phyloP scores from a whole-genome alignment of 92 coral and sea anemone species.

The Porites cylindrica region DNA sequence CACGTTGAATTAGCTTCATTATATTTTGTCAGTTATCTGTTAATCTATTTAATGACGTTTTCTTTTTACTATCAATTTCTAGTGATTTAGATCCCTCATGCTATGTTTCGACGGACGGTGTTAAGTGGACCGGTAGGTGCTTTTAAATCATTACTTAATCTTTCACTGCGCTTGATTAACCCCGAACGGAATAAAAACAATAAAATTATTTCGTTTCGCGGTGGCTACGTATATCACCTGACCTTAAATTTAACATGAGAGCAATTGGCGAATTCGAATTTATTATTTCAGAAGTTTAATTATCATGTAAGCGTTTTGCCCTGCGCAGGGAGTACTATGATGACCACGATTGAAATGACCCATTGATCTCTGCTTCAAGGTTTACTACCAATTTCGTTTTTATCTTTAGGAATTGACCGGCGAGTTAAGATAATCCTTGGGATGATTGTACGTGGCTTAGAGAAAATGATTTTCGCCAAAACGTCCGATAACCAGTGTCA shows the following conservation, averaged over 20 bases:
- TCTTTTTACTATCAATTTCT: neutral
- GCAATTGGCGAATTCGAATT: too few relatives aligned
- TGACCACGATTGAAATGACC: too few relatives aligned
- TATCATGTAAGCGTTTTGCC: too few relatives aligned
- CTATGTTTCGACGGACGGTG: conserved; percentile 27
- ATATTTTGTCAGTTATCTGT: neutral
- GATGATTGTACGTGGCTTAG: conserved; percentile 1
- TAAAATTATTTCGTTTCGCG: too few relatives aligned
- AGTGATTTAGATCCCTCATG: conserved; percentile 22
- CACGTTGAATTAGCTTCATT: neutral
- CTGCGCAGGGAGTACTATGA: too few relatives aligned
- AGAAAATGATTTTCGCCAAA: conserved; percentile 14
- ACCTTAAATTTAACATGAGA: too few relatives aligned
- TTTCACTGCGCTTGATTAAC: neutral
- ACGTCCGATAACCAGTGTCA: conserved; percentile 30
- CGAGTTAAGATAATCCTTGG: conserved; percentile 34
- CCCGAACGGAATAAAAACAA: too few relatives aligned
- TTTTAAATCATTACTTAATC: too few relatives aligned
- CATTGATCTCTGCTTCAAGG: too few relatives aligned
- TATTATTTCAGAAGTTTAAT: too few relatives aligned
- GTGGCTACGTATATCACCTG: too few relatives aligned
- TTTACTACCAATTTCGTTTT: neutral
- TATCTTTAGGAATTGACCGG: conserved; percentile 21
- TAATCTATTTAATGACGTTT: neutral
- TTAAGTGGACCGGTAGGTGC: conserved; percentile 37